phyloP scores from a whole-genome alignment of 2,113 vertebrate species.

The Datnioides undecimradiatus region DNA sequence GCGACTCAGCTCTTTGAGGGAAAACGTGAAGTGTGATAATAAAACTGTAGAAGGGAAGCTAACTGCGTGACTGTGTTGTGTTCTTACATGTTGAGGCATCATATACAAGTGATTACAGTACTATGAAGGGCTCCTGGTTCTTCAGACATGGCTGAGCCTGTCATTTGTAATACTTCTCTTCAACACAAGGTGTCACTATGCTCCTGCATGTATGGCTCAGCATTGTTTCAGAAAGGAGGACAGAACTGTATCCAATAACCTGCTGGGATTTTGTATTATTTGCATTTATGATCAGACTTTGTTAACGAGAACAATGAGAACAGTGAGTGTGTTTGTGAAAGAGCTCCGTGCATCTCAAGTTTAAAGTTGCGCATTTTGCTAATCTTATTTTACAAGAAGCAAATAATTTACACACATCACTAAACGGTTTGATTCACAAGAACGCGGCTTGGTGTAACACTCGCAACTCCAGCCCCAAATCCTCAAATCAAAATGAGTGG shows the following conservation, averaged over 20 bases:
- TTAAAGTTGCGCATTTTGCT: background rate
- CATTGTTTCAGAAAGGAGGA: background rate
- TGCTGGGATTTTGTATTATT: background rate
- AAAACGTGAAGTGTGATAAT: background rate
- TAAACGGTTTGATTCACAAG: background rate
- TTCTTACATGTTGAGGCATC: background rate
- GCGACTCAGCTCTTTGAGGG: background rate
- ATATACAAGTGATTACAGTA: background rate
- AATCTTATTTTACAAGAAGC: background rate
- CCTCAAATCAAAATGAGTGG: background rate
- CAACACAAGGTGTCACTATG: constrained; percentile 55
- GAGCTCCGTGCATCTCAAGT: background rate
- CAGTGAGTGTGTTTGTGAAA: background rate
- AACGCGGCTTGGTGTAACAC: background rate
- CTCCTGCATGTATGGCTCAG: background rate
- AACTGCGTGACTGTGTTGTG: too few relatives aligned
- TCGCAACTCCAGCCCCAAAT: background rate
- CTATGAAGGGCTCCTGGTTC: background rate
- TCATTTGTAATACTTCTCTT: constrained; percentile 27
- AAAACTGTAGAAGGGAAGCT: too few relatives aligned
- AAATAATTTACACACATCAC: background rate
- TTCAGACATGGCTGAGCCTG: background rate
- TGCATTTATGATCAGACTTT: too few relatives aligned
- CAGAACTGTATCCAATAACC: background rate
- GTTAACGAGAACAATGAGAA: background rate